Evolutionary conservation across 2,113 vertebrate genomes (phyloP).

Genomic region (Festucalex cinctus): DNA sequence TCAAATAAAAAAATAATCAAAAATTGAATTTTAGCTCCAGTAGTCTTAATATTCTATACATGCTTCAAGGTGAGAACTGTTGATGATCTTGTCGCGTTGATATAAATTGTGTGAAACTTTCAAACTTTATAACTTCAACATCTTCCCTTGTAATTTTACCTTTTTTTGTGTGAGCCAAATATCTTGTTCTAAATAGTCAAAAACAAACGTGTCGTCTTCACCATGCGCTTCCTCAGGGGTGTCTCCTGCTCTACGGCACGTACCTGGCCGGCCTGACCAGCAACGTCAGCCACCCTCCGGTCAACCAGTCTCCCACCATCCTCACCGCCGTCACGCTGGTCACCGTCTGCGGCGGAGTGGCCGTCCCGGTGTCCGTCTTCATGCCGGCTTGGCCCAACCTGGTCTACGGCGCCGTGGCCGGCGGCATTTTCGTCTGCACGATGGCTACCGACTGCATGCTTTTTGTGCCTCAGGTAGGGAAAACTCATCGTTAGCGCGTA

Average conservation of each 20-base stretch:
- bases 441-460: conserved; percentile 88
- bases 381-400: conserved; percentile 87
- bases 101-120: too few species aligned
- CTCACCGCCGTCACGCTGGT: conserved; percentile 82
- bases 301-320: conserved; percentile 94
- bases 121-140: too few species aligned
- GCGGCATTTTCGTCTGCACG: conserved; percentile 90
- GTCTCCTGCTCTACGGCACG: conserved; percentile 85
- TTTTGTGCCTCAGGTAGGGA: conserved; percentile 90
- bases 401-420: conserved; percentile 84
- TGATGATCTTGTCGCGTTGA: too few species aligned
- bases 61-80: too few species aligned
- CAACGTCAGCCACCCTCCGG: conserved; percentile 88
- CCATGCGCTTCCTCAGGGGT: conserved; percentile 66
- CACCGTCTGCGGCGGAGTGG: conserved; percentile 74
- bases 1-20: too few species aligned
- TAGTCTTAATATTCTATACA: too few species aligned
- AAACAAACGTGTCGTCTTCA: not conserved
- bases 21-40: too few species aligned
- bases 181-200: not conserved
- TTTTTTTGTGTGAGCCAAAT: not conserved
- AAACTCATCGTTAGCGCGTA: not conserved
- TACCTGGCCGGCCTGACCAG: conserved; percentile 92
- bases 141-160: not conserved
- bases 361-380: conserved; percentile 79